Percentiles rank a stretch among this genome's conserved stretches.
Conservation (phyloP, 1,140 invertebrate species). For the Amphibalanus amphitrite region DNA sequence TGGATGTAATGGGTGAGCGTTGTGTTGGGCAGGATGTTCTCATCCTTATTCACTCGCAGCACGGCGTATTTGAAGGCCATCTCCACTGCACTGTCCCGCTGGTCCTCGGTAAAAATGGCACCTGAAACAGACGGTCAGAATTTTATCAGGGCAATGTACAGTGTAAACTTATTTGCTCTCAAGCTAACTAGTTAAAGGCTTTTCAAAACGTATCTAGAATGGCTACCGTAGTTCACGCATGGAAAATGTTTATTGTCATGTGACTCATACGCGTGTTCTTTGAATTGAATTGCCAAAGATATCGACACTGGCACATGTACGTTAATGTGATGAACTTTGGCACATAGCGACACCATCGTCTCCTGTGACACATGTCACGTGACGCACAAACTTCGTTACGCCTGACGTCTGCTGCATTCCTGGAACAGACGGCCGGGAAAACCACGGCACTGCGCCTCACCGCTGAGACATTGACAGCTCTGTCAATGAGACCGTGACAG, state of each 20-base stretch:
- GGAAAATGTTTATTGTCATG: not conserved
- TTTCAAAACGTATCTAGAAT: too few species aligned
- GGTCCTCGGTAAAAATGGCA: constrained; percentile 78
- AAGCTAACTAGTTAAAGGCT: not conserved
- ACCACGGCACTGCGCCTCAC: too few species aligned
- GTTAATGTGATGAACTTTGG: too few species aligned
- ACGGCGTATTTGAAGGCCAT: constrained; percentile 84
- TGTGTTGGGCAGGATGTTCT: constrained; percentile 57
- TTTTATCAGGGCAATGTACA: not conserved
- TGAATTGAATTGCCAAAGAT: too few species aligned
- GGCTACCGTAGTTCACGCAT: not conserved
- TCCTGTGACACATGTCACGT: too few species aligned
- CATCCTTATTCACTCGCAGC: constrained; percentile 75
- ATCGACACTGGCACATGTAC: too few species aligned
- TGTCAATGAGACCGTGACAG: not conserved
- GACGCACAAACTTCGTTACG: not conserved
- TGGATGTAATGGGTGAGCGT: constrained; percentile 79
- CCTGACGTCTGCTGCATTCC: not conserved
- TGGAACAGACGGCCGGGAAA: not conserved
- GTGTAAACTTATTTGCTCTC: not conserved
- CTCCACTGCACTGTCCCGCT: constrained; percentile 62
- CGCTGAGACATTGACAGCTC: not conserved
- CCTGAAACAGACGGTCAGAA: constrained; percentile 38
- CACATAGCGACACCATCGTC: too few species aligned
- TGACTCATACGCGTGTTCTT: not conserved